phyloP scores from a whole-genome alignment of 2,888 invertebrate species.

The Mimumesa dahlbomi region DNA sequence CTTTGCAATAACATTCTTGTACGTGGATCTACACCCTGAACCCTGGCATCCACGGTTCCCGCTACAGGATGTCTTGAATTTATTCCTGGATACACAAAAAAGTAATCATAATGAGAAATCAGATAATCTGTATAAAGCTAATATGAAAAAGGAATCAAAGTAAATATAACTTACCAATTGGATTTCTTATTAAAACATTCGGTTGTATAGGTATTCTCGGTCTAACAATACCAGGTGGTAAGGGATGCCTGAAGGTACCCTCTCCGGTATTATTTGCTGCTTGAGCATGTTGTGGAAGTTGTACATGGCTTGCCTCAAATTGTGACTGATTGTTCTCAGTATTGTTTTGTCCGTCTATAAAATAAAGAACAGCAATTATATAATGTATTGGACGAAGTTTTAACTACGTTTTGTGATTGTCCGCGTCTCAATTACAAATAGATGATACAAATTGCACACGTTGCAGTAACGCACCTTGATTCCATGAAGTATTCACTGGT shows the following conservation, averaged over 20 bases:
- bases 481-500: constrained; percentile 73
- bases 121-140: not conserved
- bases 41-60: constrained; percentile 79
- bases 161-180: constrained; percentile 67
- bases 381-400: not conserved
- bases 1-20: constrained; percentile 82
- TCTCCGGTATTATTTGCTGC: constrained; percentile 80
- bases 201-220: constrained; percentile 81
- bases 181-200: constrained; percentile 74
- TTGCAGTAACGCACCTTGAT: constrained; percentile 74
- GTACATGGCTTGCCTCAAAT: constrained; percentile 73
- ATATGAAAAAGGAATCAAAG: not conserved
- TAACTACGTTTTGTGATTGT: no score
- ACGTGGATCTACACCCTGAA: constrained; percentile 82
- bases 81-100: constrained; percentile 62
- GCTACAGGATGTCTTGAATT: constrained; percentile 70
- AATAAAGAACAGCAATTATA: not conserved
- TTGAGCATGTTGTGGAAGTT: constrained; percentile 72
- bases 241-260: constrained; percentile 86
- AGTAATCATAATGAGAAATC: not conserved
- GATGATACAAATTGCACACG: not conserved
- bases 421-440: no score
- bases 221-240: constrained; percentile 83
- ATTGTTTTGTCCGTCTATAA: constrained; percentile 68
- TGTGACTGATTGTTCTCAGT: constrained; percentile 69